Evolutionary conservation across 2,797 vertebrate genomes (phyloP).

Genomic region (Oryzias dopingdopingensis): DNA sequence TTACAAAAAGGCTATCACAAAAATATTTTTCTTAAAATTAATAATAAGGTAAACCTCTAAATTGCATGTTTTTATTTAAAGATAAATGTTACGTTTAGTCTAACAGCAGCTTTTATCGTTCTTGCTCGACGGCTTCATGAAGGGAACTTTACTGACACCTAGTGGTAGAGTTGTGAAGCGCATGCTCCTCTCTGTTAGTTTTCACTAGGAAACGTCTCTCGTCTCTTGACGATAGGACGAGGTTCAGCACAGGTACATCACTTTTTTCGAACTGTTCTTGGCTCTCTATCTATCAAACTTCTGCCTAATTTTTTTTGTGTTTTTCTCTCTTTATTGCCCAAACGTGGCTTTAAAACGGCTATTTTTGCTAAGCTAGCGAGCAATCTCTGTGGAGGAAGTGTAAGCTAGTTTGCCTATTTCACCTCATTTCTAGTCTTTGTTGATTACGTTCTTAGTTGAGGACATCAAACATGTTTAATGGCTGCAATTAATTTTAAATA

Average conservation of each 20-base stretch:
- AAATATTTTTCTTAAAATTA: too few relatives aligned
- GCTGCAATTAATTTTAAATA: too few relatives aligned
- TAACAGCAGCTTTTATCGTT: too few relatives aligned
- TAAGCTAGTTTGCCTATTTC: not conserved
- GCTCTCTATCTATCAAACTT: accelerated
- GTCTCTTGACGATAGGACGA: slow-evolving; percentile 11
- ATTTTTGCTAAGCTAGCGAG: slow-evolving; percentile 17
- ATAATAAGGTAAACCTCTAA: too few relatives aligned
- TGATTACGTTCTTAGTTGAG: too few relatives aligned
- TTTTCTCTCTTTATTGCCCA: not conserved
- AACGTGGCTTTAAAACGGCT: slow-evolving; percentile 15
- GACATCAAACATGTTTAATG: too few relatives aligned
- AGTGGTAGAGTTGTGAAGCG: not conserved
- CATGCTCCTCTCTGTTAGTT: not conserved
- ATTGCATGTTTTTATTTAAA: too few relatives aligned
- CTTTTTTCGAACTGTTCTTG: accelerated
- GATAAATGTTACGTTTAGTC: too few relatives aligned
- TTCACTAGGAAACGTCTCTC: not conserved
- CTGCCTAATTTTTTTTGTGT: accelerated
- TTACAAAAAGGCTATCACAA: too few relatives aligned
- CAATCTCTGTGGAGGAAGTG: slow-evolving; percentile 5
- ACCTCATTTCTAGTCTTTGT: not conserved
- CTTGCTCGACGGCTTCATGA: not conserved
- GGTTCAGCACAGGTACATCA: slow-evolving; percentile 10
- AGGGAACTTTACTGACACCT: slow-evolving; percentile 18